Base-by-base conservation (phyloP, 2,888 invertebrate genomes). In the Masnerella sp. region DNA sequence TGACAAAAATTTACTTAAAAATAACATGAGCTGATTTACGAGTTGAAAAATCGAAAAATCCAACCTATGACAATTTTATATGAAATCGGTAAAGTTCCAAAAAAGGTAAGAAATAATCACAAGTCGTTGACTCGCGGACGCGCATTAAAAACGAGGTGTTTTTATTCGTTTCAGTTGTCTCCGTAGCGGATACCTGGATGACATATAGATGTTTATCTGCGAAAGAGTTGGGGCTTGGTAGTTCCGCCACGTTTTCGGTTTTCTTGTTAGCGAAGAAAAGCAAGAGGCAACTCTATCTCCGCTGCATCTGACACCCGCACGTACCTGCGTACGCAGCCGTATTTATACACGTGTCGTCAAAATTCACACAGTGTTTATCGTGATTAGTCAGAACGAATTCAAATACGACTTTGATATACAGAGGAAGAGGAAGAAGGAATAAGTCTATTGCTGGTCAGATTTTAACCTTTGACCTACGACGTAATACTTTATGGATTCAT, bases 161-260 rank as follows among this genome's bases (percentile, higher is more conserved):
- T 58, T 51, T 32, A 20, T 51, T 42, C 11, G 9, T 43, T 45
- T 45, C 28, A 8, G 51, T 43, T 30, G 17, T 51, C 65, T 65
- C 47, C 14, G 38, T 22, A 47, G 25, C 28, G 62, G 43, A 68
- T 49, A 38, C 68, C 18, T 52, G 68, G 54, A 40, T 49, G 70
- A 67, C 67, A 61, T 67, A 65, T 62, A 72, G 75, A 76, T 76
- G 47, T 54, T 54, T 74, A 76, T 76, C 76, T 36, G 14, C 43
- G 64, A 70, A 76, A 74, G 73, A 74, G 70, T 74, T 71, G 62
- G 40, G 51, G 43, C 62, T 85, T 84, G 79, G 84, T 85, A 85
- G 83, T 85, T 83, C 79, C 78, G 80, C 83, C 85, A 85, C 85
- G 85, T 85, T 83, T 84, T 83, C 79, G 81, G 82, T 81, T 82